These are phyloP conservation scores for Drosophila kurseongensis DNA, from an alignment of 1,140 invertebrate species.

Conservation along the genomic window DNA sequence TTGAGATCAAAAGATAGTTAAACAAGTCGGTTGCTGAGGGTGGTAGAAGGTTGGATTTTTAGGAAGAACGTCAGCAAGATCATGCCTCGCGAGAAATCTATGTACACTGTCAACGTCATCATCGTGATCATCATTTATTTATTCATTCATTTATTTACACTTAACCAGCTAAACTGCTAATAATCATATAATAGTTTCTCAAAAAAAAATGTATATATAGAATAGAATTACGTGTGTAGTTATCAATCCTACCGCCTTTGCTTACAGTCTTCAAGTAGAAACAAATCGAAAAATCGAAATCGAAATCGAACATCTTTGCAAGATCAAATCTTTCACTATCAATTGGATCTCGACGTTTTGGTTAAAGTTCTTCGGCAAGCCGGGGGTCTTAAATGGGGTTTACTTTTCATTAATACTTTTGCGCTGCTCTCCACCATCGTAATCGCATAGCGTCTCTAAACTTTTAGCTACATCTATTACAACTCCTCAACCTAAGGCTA, in stretches of 20 bases:
- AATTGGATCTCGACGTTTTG: constrained; percentile 65
- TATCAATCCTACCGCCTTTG: constrained; percentile 64
- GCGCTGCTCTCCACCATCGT: constrained; percentile 25
- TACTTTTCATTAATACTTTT: constrained; percentile 67
- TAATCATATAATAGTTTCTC: constrained; percentile 33
- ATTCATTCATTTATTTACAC: constrained; percentile 67
- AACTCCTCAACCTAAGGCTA: constrained; percentile 26
- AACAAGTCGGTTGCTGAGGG: constrained; percentile 45
- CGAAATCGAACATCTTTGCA: constrained; percentile 45
- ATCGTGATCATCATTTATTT: constrained; percentile 32
- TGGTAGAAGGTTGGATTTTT: constrained; percentile 28
- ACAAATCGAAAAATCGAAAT: constrained; percentile 58
- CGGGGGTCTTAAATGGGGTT: constrained; percentile 8
- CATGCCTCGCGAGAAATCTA: constrained; percentile 45
- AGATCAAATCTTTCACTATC: constrained; percentile 60
- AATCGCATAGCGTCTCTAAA: constrained; percentile 76
- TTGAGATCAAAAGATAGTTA: constrained; percentile 84
- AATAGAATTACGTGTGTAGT: constrained; percentile 50
- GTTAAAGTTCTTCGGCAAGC: constrained; percentile 66
- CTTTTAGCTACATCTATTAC: constrained; percentile 74
- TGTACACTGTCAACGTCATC: constrained; percentile 46
- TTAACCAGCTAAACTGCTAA: constrained; percentile 47
- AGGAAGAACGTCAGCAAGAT: constrained; percentile 43
- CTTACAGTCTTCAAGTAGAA: constrained; percentile 80
- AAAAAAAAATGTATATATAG: constrained; percentile 31